Evolutionary conservation across 2,888 invertebrate species (phyloP), one percentile per base, ranked within the genome.

Genomic region (Microplitis manilae): DNA sequence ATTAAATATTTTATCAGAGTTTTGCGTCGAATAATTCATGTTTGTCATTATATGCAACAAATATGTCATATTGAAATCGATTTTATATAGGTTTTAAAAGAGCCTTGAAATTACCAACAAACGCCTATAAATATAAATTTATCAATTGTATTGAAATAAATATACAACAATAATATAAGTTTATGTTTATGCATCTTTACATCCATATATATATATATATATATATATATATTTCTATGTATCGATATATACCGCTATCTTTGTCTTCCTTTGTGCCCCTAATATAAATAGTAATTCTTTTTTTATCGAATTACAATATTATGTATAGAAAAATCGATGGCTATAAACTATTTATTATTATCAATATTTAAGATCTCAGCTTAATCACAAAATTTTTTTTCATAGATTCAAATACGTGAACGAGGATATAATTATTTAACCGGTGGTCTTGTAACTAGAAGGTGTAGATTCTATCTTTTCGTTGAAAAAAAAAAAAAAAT

Each of bases 61-160:
- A 67, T 38, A 67, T 67, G 67, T 67, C 67, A 39, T 39, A 39
- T 39, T 67, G 30, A 39, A 62, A 67, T 67, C 67, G 67, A 67
- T 67, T 67, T 20, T 64, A 64, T 67, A 39, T 67, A 67, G 39
- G 38, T 20, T 67, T 9, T 64, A 17, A 20, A 20, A 13, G 20
- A 38, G 67, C 67, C 67, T 67, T 67, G 30, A 38, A 38, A n/a
- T 67, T 38, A 38, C 9, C 20, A 62, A 17, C 9, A 7, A 62
- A 17, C 50, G 50, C 50, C 13, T 50, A 50, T 50, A 50, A 50
- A 50, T 50, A 50, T 13, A 13, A 13, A 50, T 13, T 13, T 30
- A 30, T 50, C 50, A 13, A 50, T 50, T 50, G 50, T 50, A 50
- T 50, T 50, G 50, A 50, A 50, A 50, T 50, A 50, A 50, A 50